These are phyloP conservation scores for Bujurquina vittata DNA, from an alignment of 2,113 vertebrate species.

Conservation along the genomic window DNA sequence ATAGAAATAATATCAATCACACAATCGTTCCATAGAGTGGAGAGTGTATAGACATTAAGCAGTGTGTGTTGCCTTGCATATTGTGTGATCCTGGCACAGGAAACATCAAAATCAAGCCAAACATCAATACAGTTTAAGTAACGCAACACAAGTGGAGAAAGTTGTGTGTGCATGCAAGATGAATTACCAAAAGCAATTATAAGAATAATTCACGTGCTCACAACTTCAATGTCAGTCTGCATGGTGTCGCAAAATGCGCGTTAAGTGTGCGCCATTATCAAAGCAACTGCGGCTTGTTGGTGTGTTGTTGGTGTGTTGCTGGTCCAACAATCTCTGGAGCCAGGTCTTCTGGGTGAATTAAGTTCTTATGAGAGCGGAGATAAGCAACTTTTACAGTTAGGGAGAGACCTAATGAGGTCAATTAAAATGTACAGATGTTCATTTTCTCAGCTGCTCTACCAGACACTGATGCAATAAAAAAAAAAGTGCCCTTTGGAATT, in stretches of 20 bases:
- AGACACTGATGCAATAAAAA: neutral
- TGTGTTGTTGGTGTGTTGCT: neutral
- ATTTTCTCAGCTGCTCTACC: neutral
- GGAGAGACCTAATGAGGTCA: slow-evolving; percentile 11
- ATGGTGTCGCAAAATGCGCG: neutral
- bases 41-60: slow-evolving; percentile 25
- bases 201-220: slow-evolving; percentile 11
- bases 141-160: slow-evolving; percentile 5
- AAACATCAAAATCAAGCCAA: slow-evolving; percentile 21
- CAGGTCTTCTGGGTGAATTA: neutral
- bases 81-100: slow-evolving; percentile 20
- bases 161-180: neutral
- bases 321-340: neutral
- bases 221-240: slow-evolving; percentile 19
- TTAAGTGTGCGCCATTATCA: neutral
- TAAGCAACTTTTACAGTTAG: slow-evolving; percentile 16
- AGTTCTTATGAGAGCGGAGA: slow-evolving; percentile 2
- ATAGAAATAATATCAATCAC: slow-evolving; percentile 51
- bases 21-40: slow-evolving; percentile 15
- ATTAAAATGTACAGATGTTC: slow-evolving; percentile 42
- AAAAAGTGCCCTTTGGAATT: too few relatives aligned
- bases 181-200: slow-evolving; percentile 39
- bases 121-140: slow-evolving; percentile 29
- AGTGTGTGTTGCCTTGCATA: slow-evolving; percentile 20
- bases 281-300: neutral